phyloP scores from a whole-genome alignment of 2,113 vertebrate species.

The Corythornis madagascariensis region DNA sequence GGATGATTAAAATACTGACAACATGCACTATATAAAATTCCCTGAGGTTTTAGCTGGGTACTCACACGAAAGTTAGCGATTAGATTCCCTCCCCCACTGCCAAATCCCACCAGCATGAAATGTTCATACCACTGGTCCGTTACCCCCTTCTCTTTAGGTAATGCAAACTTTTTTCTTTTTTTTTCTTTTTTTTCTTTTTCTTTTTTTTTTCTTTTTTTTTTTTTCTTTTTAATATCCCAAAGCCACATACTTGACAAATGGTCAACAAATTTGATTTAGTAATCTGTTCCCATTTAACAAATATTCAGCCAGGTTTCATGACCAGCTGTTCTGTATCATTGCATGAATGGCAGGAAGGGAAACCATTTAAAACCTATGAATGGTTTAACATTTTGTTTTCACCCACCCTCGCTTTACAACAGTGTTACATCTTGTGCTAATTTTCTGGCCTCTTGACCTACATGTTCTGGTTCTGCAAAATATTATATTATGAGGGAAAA shows the following conservation, averaged over 20 bases:
- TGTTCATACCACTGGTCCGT: constrained; percentile 16
- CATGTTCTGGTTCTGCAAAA: constrained; percentile 1
- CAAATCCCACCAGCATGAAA: constrained; percentile 62
- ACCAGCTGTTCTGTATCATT: constrained; percentile 72
- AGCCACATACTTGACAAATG: constrained; percentile 63
- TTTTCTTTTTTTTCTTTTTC: neutral
- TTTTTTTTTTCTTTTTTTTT: neutral
- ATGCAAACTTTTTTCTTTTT: neutral
- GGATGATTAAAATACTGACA: constrained; percentile 90
- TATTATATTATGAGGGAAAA: neutral
- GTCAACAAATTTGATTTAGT: constrained; percentile 65
- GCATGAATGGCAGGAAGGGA: constrained; percentile 9
- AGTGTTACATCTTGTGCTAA: constrained; percentile 39
- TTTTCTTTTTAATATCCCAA: constrained; percentile 29
- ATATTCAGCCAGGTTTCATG: constrained; percentile 54
- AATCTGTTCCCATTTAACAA: constrained; percentile 74
- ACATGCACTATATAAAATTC: constrained; percentile 83
- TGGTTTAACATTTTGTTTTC: constrained; percentile 31
- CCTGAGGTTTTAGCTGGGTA: constrained; percentile 81
- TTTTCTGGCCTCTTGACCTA: constrained; percentile 46
- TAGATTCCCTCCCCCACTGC: constrained; percentile 40
- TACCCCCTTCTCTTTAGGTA: constrained; percentile 14
- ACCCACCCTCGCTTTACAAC: constrained; percentile 7
- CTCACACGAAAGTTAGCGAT: constrained; percentile 76
- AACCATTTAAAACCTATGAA: constrained; percentile 48